Percentiles rank a stretch among this genome's conserved stretches.
Evolutionary conservation across 2,797 vertebrate genomes (phyloP).

Genomic region (Muraenolepis orangiensis): DNA sequence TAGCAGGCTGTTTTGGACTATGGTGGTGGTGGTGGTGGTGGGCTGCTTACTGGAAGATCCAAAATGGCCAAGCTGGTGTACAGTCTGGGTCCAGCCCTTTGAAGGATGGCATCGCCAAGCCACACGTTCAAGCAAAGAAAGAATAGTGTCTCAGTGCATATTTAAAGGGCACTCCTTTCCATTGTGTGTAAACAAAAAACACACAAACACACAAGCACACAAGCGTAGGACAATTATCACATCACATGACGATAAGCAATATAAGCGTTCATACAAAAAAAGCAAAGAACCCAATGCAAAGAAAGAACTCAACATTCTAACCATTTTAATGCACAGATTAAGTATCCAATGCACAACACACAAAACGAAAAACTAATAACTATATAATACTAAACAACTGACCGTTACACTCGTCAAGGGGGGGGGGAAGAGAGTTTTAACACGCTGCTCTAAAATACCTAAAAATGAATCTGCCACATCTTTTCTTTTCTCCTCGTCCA

Average conservation of each 20-base stretch:
- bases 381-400: slow-evolving; percentile 36
- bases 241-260: neutral
- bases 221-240: slow-evolving; percentile 26
- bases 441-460: slow-evolving; percentile 50
- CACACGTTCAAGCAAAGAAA: slow-evolving; percentile 38
- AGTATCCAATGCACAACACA: slow-evolving; percentile 60
- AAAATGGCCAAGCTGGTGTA: neutral
- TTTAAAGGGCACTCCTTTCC: slow-evolving; percentile 26
- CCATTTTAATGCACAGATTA: slow-evolving; percentile 71
- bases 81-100: neutral
- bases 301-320: slow-evolving; percentile 59
- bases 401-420: slow-evolving; percentile 21
- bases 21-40: neutral
- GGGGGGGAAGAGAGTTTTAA: slow-evolving; percentile 23
- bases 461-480: neutral
- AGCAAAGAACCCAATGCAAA: slow-evolving; percentile 48
- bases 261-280: slow-evolving; percentile 29
- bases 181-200: slow-evolving; percentile 31
- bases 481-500: neutral
- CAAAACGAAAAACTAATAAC: slow-evolving; percentile 14
- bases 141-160: slow-evolving; percentile 56
- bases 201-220: neutral
- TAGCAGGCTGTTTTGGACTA: neutral
- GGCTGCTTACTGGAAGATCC: slow-evolving; percentile 22
- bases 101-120: slow-evolving; percentile 48